Base-by-base conservation (phyloP, 2,797 vertebrate genomes). In the Remorina albescens region DNA sequence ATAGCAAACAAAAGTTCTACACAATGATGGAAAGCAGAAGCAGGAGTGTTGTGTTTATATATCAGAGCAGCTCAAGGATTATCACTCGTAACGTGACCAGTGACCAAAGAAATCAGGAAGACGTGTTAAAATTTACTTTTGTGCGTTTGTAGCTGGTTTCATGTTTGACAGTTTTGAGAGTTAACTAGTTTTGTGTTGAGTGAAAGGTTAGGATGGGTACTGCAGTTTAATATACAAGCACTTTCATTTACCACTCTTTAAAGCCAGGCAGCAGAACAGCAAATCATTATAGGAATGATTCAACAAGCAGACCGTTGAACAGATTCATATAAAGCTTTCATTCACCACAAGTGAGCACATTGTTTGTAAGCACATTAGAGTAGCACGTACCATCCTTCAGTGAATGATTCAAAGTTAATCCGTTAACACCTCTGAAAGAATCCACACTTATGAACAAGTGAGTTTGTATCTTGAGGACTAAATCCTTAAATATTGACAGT, bases 161-260 rank as follows among this genome's bases (percentile, higher is more conserved):
- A 21, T 21, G 46, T 47, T 18, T 21, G 21, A 6, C 47, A 30
- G 13, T 11, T 23, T 1, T 11, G 46, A 49, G 21, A 49, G 47
- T 50, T 50, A 49, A 6, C 2, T 15, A 16, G 23, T 50, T 0
- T 6, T 26, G 6, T 2, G 12, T 21, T 7, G 2, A 15, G 21
- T 25, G 13, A 12, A 50, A 15, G 12, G 1, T 50, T 26, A 25
- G 21, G 23, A 50, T 6, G 12, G 2, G 47, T 13, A 49, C n/a
- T n/a, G n/a, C n/a, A n/a, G n/a, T n/a, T n/a, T n/a, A n/a, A n/a
- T 25, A 21, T 49, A 25, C 18, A 5, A 44, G 41, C 8, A 7
- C 18, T 21, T 8, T 0, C 4, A 0, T 25, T 23, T 1, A 9
- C 18, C 8, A 15, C 18, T 9, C 25, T 50, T 30, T 30, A 30